phyloP scores from a whole-genome alignment of 2,797 vertebrate species.

The Silurus lanzhouensis region DNA sequence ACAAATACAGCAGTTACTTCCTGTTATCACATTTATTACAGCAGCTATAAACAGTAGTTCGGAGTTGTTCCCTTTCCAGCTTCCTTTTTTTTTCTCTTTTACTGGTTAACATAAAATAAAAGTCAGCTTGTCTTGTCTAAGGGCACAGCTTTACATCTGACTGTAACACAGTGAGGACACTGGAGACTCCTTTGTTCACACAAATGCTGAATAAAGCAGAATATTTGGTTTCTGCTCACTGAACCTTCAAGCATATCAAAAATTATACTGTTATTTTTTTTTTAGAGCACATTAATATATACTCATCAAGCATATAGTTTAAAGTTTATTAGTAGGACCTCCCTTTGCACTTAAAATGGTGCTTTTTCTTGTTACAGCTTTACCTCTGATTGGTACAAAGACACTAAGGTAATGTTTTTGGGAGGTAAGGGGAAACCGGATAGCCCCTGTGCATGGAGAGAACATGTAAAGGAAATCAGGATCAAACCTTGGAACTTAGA shows the following conservation, averaged over 20 bases:
- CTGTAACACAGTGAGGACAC: not conserved
- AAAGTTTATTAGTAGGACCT: not conserved
- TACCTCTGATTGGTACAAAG: too few species aligned
- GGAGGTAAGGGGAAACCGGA: not conserved
- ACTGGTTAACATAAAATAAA: not conserved
- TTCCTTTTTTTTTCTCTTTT: not conserved
- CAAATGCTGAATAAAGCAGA: not conserved
- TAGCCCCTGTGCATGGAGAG: not conserved
- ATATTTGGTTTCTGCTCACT: not conserved
- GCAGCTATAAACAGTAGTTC: not conserved
- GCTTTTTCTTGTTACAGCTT: too few species aligned
- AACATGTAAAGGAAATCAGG: not conserved
- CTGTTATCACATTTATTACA: not conserved
- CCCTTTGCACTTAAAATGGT: not conserved
- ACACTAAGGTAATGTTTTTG: not conserved
- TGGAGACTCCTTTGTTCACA: not conserved
- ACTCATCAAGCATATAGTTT: not conserved
- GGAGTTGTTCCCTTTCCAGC: not conserved
- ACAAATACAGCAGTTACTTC: not conserved
- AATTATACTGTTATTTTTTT: not conserved
- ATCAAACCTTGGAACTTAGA: not conserved
- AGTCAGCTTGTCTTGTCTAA: not conserved
- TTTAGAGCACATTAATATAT: not conserved
- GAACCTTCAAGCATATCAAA: not conserved
- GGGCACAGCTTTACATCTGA: not conserved